A percentile compares a stretch with the other conserved stretches of the same genome.
Evolutionary conservation across 2,888 invertebrate genomes (phyloP).

Genomic region (Perizoma flavofasciatum): DNA sequence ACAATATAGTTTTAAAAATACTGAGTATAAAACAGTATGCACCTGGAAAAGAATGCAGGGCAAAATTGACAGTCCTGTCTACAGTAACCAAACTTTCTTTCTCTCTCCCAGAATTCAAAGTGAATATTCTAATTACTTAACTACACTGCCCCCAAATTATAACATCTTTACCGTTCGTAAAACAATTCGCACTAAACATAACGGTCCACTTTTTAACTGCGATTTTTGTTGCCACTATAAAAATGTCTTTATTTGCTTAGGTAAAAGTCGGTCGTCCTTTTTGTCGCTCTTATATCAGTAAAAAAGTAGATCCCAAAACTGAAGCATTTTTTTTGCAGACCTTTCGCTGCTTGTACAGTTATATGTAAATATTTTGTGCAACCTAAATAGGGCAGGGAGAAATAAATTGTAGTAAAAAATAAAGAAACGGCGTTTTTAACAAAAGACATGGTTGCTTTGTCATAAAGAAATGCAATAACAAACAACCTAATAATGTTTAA

Average conservation of each 20-base stretch:
- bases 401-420: constrained; percentile 59
- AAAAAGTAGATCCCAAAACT: constrained; percentile 76
- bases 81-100: constrained; percentile 23
- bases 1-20: too few species aligned
- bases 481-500: constrained; percentile 42
- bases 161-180: constrained; percentile 23
- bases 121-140: constrained; percentile 29
- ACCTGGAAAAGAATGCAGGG: constrained; percentile 1
- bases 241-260: constrained; percentile 74
- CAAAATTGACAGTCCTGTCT: background rate
- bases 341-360: constrained; percentile 58
- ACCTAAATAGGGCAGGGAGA: constrained; percentile 51
- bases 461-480: constrained; percentile 53
- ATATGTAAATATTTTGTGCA: constrained; percentile 61
- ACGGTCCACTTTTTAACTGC: constrained; percentile 48
- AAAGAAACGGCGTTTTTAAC: constrained; percentile 47
- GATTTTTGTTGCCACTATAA: constrained; percentile 54
- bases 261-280: constrained; percentile 50
- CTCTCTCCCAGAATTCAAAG: constrained; percentile 12
- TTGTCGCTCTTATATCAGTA: constrained; percentile 68
- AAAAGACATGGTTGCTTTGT: constrained; percentile 39
- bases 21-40: background rate
- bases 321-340: constrained; percentile 57
- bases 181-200: constrained; percentile 43
- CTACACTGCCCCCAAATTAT: constrained; percentile 26